Evolutionary conservation across 2,113 vertebrate genomes (phyloP), one percentile per base, ranked within the genome.

Genomic region (Pelvicachromis taeniatus): DNA sequence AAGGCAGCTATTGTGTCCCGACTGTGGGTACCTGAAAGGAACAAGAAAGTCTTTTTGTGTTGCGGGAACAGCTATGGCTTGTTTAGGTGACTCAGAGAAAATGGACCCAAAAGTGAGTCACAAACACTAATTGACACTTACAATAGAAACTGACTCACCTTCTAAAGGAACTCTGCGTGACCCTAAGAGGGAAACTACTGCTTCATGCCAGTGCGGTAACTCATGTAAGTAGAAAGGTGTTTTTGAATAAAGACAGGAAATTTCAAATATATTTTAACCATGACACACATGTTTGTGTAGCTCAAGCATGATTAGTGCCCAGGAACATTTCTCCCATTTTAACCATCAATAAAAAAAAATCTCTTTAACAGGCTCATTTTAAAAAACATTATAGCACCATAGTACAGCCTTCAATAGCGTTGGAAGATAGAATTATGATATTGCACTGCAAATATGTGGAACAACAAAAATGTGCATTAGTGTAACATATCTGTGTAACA

Each of bases 1-100:
- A 92, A 87, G 31, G 68, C 82, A 80, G 86, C 84, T 84, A 85
- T 89, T 90, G 86, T 91, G 87, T 85, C 85, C 86, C 73, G 88
- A 88, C 86, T 84, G 88, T 83, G 83, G 85, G 70, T 48, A 87
- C 77, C 63, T 48, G 29, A 83, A 75, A 77, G 53, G 65, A 54
- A 58, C 16, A 19, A 88, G 86, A 85, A 86, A 83, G 78, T 85
- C 73, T 82, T 75, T 84, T 82, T 89, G 88, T 87, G 53, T 87
- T 87, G 85, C 85, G 83, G 91, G 91, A 93, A 94, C 86, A 31
- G 58, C 50, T 59, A 42, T 55, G 84, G 52, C 78, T 86, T 13
- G n/a, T 90, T 21, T n/a, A 61, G 88, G 82, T 95, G 93, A 94
- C 88, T 93, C 95, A 4, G 33, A 87, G 83, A 87, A 89, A 90